A percentile compares a stretch with the other conserved stretches of the same genome.
Evolutionary conservation across 2,797 vertebrate species (phyloP).

Genomic region (Malurus leucopterus): DNA sequence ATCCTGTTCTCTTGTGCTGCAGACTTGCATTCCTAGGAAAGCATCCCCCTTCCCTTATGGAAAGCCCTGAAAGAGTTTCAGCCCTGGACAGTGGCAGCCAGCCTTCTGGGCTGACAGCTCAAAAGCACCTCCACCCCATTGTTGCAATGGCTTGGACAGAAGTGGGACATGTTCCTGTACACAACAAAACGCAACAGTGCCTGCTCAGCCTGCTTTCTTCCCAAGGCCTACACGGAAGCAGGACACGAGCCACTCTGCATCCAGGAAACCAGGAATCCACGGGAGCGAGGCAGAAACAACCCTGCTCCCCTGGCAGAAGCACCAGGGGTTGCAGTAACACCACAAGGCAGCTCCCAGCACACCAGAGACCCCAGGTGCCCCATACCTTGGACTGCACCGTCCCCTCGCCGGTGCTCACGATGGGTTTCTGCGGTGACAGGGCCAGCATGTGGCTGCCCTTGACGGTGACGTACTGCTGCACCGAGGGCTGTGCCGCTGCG

Average conservation of each 20-base stretch:
- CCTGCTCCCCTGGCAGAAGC: background rate
- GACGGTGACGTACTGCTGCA: constrained; percentile 92
- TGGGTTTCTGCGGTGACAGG: constrained; percentile 90
- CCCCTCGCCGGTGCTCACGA: constrained; percentile 72
- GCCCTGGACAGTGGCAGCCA: background rate
- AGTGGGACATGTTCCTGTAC: background rate
- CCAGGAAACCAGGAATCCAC: rapidly evolving
- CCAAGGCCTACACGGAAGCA: background rate
- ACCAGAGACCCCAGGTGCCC: background rate
- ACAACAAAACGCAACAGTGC: rapidly evolving
- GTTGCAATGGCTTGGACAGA: background rate
- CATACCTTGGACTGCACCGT: constrained; percentile 82
- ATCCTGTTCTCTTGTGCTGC: background rate
- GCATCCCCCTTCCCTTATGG: background rate
- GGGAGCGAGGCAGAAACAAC: background rate
- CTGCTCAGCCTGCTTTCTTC: background rate
- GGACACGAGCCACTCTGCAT: background rate
- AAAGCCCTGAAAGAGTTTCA: background rate
- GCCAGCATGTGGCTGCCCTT: constrained; percentile 96
- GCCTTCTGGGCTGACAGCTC: background rate
- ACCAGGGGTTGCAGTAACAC: background rate
- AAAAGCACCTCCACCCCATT: background rate
- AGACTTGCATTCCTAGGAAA: background rate
- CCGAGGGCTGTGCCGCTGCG: constrained; percentile 78
- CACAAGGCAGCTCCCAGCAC: background rate